Evolutionary conservation across 2,888 invertebrate species (phyloP), one percentile per base, ranked within the genome.

Genomic region (Dascillus cervinus): DNA sequence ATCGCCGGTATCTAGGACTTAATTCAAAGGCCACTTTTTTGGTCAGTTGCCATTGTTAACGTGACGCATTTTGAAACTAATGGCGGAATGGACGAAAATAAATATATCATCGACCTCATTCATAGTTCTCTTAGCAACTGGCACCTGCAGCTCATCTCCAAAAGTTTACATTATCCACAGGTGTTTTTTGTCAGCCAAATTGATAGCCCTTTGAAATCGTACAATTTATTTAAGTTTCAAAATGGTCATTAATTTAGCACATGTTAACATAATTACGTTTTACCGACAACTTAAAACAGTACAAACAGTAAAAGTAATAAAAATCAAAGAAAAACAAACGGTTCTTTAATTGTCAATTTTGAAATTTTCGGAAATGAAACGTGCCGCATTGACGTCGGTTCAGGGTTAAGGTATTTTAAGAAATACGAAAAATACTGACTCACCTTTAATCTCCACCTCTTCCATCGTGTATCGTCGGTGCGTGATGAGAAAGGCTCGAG

Each of bases 401-500:
- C n/a, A n/a, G n/a, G n/a, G n/a, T n/a, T n/a, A n/a, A n/a, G n/a
- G n/a, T n/a, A n/a, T n/a, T 17, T 8, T 13, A 28, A 32, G 8
- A 11, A 11, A 30, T 3, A 29, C 8, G 23, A 26, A 12, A 9
- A 22, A 22, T 22, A 22, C 10, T 6, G 9, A 12, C 60, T 50
- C 49, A 66, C 66, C 65, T 64, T 62, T 60, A 26, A 55, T 54
- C 23, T 61, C 63, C 45, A 56, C 57, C 30, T 61, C 60, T 11
- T 45, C 50, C 13, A 55, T 47, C 49, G 66, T 66, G 62, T 76
- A 77, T 32, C 76, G 65, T 20, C 73, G 69, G 56, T 75, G 75
- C 10, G 75, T 75, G 52, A 77, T 72, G 29, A 77, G 67, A 53
- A 78, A 77, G 39, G 77, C 75, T 52, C 76, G 66, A 46, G 77